Evolutionary conservation across 2,113 vertebrate species (phyloP).

Genomic region (Salminus brasiliensis): DNA sequence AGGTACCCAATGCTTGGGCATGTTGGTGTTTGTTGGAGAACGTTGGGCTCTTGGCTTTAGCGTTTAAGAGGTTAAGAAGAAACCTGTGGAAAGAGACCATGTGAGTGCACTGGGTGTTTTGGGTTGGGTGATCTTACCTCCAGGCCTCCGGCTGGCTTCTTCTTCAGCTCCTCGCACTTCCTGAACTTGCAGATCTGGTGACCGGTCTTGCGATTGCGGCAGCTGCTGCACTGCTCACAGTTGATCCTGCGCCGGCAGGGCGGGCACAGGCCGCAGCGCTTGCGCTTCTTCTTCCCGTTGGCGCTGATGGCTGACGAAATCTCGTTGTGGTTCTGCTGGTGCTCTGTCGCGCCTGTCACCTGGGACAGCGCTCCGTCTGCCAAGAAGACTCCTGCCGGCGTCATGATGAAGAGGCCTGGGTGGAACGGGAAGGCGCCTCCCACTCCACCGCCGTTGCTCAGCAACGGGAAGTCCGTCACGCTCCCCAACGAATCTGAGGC

Average conservation of each 20-base stretch:
- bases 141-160: constrained; percentile 86
- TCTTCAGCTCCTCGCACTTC: constrained; percentile 99
- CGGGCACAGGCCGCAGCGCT: constrained; percentile 97
- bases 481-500: constrained; percentile 89
- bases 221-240: constrained; percentile 99
- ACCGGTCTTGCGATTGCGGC: constrained; percentile 99
- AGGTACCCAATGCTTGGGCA: no score
- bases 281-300: constrained; percentile 95
- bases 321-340: constrained; percentile 93
- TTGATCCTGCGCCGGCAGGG: constrained; percentile 96
- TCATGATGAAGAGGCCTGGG: constrained; percentile 95
- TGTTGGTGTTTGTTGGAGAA: no score
- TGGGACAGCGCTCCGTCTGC: constrained; percentile 85
- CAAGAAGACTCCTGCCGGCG: constrained; percentile 89
- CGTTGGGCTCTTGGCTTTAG: background rate
- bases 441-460: constrained; percentile 65
- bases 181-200: constrained; percentile 99
- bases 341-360: constrained; percentile 78
- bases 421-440: constrained; percentile 91
- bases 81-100: background rate
- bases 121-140: constrained; percentile 64
- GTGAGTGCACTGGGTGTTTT: background rate
- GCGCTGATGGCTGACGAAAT: constrained; percentile 88
- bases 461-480: constrained; percentile 92
- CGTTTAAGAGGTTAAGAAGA: background rate